These are phyloP conservation scores for Micronycteris hirsuta DNA, from an alignment of 2,113 vertebrate genomes.

Conservation along the genomic window DNA sequence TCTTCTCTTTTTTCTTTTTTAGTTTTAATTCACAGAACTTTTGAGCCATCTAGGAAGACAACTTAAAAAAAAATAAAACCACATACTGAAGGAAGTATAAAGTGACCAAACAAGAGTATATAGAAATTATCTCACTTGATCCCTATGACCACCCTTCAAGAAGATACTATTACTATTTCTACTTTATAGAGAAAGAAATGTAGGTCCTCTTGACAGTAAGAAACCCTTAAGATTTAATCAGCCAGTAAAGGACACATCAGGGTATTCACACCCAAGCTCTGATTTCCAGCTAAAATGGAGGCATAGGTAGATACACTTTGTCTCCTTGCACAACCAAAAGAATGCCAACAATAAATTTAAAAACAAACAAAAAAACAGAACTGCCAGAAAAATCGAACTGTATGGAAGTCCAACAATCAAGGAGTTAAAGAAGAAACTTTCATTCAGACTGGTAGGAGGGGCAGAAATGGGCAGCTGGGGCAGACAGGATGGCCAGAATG, in stretches of 20 bases:
- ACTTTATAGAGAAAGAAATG: not conserved
- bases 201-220: not conserved
- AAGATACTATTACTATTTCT: not conserved
- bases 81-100: not conserved
- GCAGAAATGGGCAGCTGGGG: no score
- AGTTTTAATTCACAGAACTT: not conserved
- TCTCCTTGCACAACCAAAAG: no score
- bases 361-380: no score
- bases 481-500: no score
- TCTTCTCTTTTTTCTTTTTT: not conserved
- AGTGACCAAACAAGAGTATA: not conserved
- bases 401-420: no score
- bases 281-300: not conserved
- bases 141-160: not conserved
- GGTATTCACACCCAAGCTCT: not conserved
- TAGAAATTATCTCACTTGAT: not conserved
- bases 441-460: no score
- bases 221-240: not conserved
- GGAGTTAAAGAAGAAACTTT: no score
- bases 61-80: not conserved
- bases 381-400: no score
- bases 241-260: not conserved
- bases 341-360: no score
- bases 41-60: not conserved
- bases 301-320: no score